phyloP scores from a whole-genome alignment of 2,113 vertebrate genomes.

The Cygnus atratus region DNA sequence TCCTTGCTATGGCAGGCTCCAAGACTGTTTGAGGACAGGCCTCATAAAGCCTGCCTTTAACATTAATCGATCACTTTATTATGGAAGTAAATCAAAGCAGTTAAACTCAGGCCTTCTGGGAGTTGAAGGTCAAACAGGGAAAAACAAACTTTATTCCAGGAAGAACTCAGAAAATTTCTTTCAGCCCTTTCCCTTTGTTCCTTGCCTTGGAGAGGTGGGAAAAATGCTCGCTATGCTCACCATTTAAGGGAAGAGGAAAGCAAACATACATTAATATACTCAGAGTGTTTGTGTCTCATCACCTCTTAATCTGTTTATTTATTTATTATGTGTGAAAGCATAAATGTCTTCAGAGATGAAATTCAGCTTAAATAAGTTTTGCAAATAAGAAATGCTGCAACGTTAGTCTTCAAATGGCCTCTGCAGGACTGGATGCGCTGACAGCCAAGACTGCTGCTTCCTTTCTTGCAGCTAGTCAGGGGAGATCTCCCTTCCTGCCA shows the following conservation, averaged over 20 bases:
- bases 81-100: conserved; percentile 68
- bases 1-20: not conserved
- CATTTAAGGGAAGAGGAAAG: not conserved
- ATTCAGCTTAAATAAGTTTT: not conserved
- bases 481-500: fast-evolving
- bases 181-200: not conserved
- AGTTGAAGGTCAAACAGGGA: conserved; percentile 65
- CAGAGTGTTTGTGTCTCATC: not conserved
- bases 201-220: not conserved
- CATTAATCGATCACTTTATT: conserved; percentile 73
- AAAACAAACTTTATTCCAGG: conserved; percentile 45
- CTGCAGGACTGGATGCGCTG: not conserved
- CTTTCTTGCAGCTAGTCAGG: fast-evolving
- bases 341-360: not conserved
- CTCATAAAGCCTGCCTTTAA: conserved; percentile 67
- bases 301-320: not conserved
- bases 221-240: not conserved
- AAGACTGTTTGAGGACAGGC: conserved; percentile 49
- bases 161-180: conserved; percentile 43
- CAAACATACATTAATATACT: not conserved
- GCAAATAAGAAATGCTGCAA: not conserved
- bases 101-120: conserved; percentile 50
- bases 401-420: not conserved
- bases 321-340: no score
- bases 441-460: not conserved